Evolutionary conservation across 2,797 vertebrate species (phyloP), one percentile per base, ranked within the genome.

Genomic region (Microhierax caerulescens): DNA sequence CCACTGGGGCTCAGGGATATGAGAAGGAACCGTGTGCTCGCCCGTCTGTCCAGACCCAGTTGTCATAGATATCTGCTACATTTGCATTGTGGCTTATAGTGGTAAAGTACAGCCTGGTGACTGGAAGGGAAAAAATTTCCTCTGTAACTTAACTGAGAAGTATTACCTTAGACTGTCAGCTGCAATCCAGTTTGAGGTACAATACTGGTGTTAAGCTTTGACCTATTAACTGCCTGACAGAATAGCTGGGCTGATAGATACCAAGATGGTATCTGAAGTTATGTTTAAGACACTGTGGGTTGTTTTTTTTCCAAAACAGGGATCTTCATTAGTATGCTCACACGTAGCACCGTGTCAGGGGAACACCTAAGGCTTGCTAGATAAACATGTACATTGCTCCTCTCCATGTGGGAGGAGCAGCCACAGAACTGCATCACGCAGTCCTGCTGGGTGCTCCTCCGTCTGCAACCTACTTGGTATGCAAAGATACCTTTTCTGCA

Each of bases 401-500:
- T 61, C 63, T 76, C 77, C 67, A 22, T 1, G 17, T 81, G 90
- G 92, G 88, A 96, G 92, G 70, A 94, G 86, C 90, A 87, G 77
- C 39, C 74, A 51, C 51, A 54, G 64, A 94, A 21, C 65, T 17
- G 59, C 77, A 69, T 59, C 65, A 23, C 2, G 3, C 59, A 74
- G 56, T 54, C 83, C 80, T 90, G 85, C 91, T 57, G 89, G 64
- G 90, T 72, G 63, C 80, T 85, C 12, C 3, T 80, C 85, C 20
- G 1, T 65, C 65, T 79, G 84, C 88, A 94, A 7, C 77, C 77
- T 84, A 36, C 92, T 94, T 92, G 70, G 83, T 91, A 89, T 92
- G 91, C 85, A 85, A 75, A 85, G 67, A 22, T 56, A 63, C 77
- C 85, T 79, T 82, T 91, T 83, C 91, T 91, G 87, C 88, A 90